Base-by-base conservation (phyloP, 2,888 invertebrate genomes). In the Melanostoma scalare region DNA sequence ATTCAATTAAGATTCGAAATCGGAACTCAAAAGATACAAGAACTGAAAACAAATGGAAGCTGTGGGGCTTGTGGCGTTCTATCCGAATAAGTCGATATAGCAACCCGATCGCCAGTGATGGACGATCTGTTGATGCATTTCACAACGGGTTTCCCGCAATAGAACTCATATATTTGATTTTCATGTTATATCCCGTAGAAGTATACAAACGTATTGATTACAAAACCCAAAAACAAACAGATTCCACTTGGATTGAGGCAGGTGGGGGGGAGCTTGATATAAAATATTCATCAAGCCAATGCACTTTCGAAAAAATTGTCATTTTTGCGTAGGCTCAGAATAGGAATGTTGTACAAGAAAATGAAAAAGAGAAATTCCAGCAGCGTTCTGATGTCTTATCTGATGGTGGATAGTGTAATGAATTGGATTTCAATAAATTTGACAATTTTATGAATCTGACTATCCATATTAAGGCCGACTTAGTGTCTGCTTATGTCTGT, bases 1-100 rank as follows among this genome's bases (percentile, higher is more conserved):
- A 82, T 78, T 82, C 73, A 73, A 82, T 82, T 82, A 78, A 78
- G 63, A 60, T 58, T 63, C 38, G n/a, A 40, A 73, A 82, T 58
- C 55, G 65, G 53, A 81, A 60, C 42, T 52, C 56, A 33, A 58
- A 68, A 46, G 33, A 48, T 42, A 4, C 33, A 46, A 36, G 10
- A 46, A 60, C 30, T 31, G 10, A 50, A 55, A 36, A 35, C 36
- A 44, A 38, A 56, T 44, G 33, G 30, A 9, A 48, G 20, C 40
- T 9, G 6, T 6, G 6, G 30, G 71, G 72, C 78, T 73, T 73
- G 67, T 73, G 78, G 38, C 72, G 48, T 36, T 61, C 35, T 35
- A 9, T 33, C n/a, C 53, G 33, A 5, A 4, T 6, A 44, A 44
- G 35, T 38, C 6, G 38, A 63, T 20, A 50, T 30, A 31, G 35